phyloP scores from a whole-genome alignment of 2,888 invertebrate species.

The Corythucha ciliata region DNA sequence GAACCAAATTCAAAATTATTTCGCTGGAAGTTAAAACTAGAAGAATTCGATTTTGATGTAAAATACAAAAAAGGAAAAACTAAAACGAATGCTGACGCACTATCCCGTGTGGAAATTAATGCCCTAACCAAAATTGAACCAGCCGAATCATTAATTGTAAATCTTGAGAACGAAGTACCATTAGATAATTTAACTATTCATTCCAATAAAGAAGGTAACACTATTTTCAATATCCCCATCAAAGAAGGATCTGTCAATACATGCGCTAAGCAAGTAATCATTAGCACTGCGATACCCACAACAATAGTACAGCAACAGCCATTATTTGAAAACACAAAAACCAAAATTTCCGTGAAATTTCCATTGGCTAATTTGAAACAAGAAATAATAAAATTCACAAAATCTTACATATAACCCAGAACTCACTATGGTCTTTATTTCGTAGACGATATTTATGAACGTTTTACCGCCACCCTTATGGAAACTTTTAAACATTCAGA shows the following conservation, averaged over 20 bases:
- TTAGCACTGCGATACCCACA: not conserved
- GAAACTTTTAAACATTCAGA: constrained; percentile 2
- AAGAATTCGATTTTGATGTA: constrained; percentile 39
- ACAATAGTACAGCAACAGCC: not conserved
- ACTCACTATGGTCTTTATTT: constrained; percentile 6
- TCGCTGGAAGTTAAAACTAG: constrained; percentile 37
- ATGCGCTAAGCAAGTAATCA: constrained; percentile 8
- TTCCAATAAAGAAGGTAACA: constrained; percentile 14
- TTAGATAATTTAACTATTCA: no score
- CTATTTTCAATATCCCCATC: constrained; percentile 8
- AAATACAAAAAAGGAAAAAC: no score
- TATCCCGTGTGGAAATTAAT: no score
- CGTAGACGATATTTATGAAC: constrained; percentile 5
- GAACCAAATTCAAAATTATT: constrained; percentile 37
- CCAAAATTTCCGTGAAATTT: not conserved
- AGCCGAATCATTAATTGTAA: no score
- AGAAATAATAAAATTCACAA: constrained; percentile 15
- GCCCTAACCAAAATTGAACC: no score
- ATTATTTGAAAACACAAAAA: constrained; percentile 13
- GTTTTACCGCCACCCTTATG: not conserved
- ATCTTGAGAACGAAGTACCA: no score
- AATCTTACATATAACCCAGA: constrained; percentile 9
- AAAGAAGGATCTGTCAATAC: constrained; percentile 12
- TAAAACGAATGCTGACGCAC: no score
- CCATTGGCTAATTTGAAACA: not conserved